Conservation (phyloP, 2,797 vertebrate genomes). For the Notoglanidium macrostoma region DNA sequence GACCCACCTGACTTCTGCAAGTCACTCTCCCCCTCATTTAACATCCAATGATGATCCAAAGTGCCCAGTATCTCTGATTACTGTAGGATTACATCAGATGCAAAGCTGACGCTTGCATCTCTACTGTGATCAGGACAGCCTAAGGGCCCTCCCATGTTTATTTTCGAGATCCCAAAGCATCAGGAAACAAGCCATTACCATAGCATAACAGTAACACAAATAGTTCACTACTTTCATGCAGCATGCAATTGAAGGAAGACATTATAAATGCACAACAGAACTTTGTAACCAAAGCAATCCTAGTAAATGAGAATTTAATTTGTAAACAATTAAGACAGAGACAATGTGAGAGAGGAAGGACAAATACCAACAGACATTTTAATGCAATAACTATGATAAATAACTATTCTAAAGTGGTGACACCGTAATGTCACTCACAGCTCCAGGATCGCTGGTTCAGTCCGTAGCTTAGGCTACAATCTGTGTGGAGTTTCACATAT, state of each 20-base stretch:
- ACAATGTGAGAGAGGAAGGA: too few relatives aligned
- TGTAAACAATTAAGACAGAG: neutral
- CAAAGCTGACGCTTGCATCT: constrained; percentile 39
- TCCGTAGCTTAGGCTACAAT: neutral
- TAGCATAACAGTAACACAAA: neutral
- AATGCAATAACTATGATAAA: neutral
- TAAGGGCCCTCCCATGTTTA: neutral
- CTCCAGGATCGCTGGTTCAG: neutral
- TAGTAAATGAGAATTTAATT: neutral
- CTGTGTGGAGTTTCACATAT: neutral
- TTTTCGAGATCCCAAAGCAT: neutral
- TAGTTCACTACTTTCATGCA: neutral
- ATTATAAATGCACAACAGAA: neutral
- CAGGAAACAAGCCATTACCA: neutral
- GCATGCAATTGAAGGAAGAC: neutral
- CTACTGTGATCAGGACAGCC: constrained; percentile 21
- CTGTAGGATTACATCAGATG: constrained; percentile 37
- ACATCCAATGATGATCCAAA: constrained; percentile 6
- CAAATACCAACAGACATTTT: neutral
- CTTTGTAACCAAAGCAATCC: neutral
- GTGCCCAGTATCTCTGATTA: constrained; percentile 48
- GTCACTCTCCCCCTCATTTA: neutral
- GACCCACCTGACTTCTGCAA: neutral
- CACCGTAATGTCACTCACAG: neutral
- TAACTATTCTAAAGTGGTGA: neutral